Conservation (phyloP, 2,797 vertebrate genomes). For the Girardinus metallicus region DNA sequence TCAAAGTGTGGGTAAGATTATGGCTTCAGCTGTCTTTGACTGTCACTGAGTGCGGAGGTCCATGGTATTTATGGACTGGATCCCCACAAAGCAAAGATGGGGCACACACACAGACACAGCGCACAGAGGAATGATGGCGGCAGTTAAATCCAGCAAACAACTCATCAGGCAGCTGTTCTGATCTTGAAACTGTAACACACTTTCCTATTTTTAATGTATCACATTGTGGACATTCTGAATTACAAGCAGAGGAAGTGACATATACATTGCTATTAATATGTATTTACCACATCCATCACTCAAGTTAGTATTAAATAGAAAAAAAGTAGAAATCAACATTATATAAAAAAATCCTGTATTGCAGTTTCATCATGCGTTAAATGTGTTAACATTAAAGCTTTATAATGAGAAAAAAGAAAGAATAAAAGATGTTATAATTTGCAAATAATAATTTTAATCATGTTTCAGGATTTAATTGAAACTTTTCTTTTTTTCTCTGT, state of each 20-base stretch:
- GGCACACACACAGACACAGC: constrained; percentile 47
- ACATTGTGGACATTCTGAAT: background rate
- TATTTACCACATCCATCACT: background rate
- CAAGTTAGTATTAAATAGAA: background rate
- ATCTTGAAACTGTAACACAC: constrained; percentile 6
- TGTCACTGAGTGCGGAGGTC: constrained; percentile 68
- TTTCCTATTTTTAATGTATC: background rate
- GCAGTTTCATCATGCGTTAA: background rate
- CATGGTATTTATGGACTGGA: constrained; percentile 86
- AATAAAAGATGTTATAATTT: background rate
- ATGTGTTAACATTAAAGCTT: background rate
- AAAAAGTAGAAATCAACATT: background rate
- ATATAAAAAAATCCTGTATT: no score
- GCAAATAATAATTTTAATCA: background rate
- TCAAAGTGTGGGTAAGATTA: constrained; percentile 44
- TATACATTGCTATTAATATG: background rate
- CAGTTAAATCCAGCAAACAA: constrained; percentile 37
- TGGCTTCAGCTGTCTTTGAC: constrained; percentile 83
- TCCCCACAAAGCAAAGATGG: constrained; percentile 77
- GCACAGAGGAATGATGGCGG: constrained; percentile 61
- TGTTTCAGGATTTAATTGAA: background rate
- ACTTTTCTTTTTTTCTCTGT: background rate
- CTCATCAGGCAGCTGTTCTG: constrained; percentile 22
- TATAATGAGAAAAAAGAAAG: background rate
- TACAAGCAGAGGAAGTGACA: constrained; percentile 6